Conservation (phyloP, 2,888 invertebrate genomes). For the Phaedon cochleariae region DNA sequence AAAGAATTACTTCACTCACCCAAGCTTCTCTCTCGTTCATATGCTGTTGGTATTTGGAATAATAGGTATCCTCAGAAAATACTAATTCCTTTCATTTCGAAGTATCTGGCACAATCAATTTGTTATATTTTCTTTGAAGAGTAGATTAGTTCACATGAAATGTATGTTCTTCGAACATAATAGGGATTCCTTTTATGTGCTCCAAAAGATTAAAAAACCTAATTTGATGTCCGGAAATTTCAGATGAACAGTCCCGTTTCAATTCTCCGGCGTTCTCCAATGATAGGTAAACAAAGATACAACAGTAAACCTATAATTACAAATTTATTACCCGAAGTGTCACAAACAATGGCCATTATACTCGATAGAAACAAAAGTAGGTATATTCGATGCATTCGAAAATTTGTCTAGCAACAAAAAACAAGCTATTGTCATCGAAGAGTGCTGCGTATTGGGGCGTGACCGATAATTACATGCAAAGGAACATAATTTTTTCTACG, state of each 20-base stretch:
- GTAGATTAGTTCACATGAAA: too few species aligned
- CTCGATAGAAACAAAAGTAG: not conserved
- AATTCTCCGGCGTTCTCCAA: not conserved
- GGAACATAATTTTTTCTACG: not conserved
- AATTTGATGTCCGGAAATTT: too few species aligned
- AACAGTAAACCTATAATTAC: not conserved
- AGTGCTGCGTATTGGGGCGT: constrained; percentile 1
- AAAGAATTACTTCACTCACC: too few species aligned
- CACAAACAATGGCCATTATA: constrained; percentile 13
- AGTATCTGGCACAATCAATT: too few species aligned
- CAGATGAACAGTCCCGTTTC: not conserved
- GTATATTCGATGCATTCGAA: constrained; percentile 1
- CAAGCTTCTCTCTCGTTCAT: too few species aligned
- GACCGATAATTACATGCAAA: not conserved
- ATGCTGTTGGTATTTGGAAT: too few species aligned
- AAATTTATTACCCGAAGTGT: constrained; percentile 9
- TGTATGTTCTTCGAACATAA: too few species aligned
- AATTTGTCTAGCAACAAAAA: constrained; percentile 8
- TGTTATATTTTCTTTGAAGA: too few species aligned
- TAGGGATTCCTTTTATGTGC: too few species aligned
- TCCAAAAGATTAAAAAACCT: too few species aligned
- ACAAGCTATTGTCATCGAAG: constrained; percentile 15
- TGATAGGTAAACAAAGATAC: not conserved
- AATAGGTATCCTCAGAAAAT: too few species aligned
- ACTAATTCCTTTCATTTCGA: too few species aligned